Conservation (phyloP, 92 coral and sea anemone species). For the Actinernus sp. region DNA sequence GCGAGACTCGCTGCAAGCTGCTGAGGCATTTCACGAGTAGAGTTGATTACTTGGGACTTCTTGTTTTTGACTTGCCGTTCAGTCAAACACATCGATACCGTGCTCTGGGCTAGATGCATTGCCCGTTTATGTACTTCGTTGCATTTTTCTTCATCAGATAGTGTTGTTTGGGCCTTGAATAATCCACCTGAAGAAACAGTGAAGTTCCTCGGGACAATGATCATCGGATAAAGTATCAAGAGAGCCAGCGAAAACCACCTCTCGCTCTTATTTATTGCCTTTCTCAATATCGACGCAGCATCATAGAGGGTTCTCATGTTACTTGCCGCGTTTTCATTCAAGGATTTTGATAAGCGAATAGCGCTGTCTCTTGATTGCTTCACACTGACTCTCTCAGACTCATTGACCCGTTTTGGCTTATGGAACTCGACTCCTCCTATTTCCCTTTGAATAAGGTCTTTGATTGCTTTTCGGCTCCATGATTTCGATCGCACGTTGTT, state of each 20-base stretch:
- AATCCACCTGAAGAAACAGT: conserved; percentile 49
- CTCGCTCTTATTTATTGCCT: conserved; percentile 34
- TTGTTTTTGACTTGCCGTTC: conserved; percentile 41
- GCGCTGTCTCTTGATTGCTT: conserved; percentile 48
- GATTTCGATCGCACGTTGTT: not conserved
- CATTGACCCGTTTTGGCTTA: conserved; percentile 39
- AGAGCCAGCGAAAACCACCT: conserved; percentile 46
- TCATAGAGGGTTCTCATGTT: conserved; percentile 54
- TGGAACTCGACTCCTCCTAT: conserved; percentile 57
- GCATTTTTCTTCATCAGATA: not conserved
- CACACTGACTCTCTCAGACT: conserved; percentile 52
- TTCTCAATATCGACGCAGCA: conserved; percentile 46
- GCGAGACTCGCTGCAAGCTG: conserved; percentile 40
- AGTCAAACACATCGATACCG: conserved; percentile 38
- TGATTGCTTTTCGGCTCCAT: conserved; percentile 16
- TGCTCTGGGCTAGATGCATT: conserved; percentile 36
- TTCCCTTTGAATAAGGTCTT: conserved; percentile 39
- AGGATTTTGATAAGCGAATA: conserved; percentile 9
- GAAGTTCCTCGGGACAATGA: conserved; percentile 40
- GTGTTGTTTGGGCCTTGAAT: conserved; percentile 62
- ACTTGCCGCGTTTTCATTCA: not conserved
- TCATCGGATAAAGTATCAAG: conserved; percentile 20
- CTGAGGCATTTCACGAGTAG: conserved; percentile 41
- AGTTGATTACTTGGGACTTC: conserved; percentile 20
- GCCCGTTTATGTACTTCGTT: conserved; percentile 41